phyloP scores from a whole-genome alignment of 37 sponge, comb jelly and placozoan species.

The Oopsacas minuta region DNA sequence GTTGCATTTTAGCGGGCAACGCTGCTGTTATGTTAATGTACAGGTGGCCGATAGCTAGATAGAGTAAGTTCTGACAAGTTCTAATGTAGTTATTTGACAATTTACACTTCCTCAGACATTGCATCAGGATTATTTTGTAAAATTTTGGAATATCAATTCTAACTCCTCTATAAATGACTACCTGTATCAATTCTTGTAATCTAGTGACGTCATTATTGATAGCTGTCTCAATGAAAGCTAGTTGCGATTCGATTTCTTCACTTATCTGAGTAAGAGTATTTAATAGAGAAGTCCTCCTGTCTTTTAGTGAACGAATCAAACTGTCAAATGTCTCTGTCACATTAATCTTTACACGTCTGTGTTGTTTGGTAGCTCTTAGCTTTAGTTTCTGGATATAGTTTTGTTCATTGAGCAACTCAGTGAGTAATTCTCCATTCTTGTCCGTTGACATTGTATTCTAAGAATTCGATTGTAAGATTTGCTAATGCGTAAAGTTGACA shows the following conservation, averaged over 20 bases:
- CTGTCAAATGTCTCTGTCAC: conserved; percentile 1
- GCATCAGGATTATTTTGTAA: too few relatives aligned
- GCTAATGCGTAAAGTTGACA: too few relatives aligned
- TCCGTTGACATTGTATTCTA: too few relatives aligned
- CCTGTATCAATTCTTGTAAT: background rate
- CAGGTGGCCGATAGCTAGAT: too few relatives aligned
- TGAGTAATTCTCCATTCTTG: background rate
- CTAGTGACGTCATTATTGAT: background rate
- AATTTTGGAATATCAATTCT: too few relatives aligned
- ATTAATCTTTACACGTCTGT: background rate
- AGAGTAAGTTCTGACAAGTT: too few relatives aligned
- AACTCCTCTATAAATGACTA: too few relatives aligned
- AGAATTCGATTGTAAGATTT: too few relatives aligned
- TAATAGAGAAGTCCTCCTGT: background rate
- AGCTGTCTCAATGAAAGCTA: background rate
- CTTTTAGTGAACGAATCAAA: background rate
- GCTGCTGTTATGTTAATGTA: too few relatives aligned
- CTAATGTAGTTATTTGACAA: too few relatives aligned
- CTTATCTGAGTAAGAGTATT: background rate
- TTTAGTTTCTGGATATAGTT: background rate
- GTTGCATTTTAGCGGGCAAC: too few relatives aligned
- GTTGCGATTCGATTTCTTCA: background rate
- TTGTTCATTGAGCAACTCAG: background rate
- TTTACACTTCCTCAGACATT: too few relatives aligned
- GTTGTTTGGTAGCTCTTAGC: background rate